phyloP scores from a whole-genome alignment of 64 coral and sea anemone genomes.

The Dendronephthya gigantea region DNA sequence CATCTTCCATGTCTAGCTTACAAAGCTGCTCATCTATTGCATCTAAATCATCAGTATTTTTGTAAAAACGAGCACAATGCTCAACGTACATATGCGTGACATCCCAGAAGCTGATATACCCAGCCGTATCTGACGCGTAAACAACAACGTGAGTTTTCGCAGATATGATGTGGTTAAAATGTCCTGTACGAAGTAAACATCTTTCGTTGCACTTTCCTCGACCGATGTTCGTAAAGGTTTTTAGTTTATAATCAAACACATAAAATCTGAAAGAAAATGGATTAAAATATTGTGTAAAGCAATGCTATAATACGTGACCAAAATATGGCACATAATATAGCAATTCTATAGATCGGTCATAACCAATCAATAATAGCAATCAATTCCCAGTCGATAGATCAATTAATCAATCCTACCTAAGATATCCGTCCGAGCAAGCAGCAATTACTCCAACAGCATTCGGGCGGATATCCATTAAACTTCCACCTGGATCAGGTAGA shows the following conservation, averaged over 20 bases:
- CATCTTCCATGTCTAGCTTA: too few species aligned
- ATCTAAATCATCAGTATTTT: not conserved
- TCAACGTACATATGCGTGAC: slow-evolving; percentile 42
- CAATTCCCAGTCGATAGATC: not conserved
- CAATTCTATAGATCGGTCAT: not conserved
- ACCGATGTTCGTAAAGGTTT: slow-evolving; percentile 42
- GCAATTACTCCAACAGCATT: slow-evolving; percentile 52
- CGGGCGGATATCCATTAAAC: slow-evolving; percentile 21
- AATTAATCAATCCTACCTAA: slow-evolving; percentile 38
- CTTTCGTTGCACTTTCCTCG: slow-evolving; percentile 59
- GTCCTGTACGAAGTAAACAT: slow-evolving; percentile 53
- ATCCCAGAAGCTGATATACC: slow-evolving; percentile 67
- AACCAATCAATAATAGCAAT: not conserved
- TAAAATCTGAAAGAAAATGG: slow-evolving; percentile 30
- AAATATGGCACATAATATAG: not conserved
- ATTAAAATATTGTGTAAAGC: slow-evolving; percentile 24
- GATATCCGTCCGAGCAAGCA: slow-evolving; percentile 80
- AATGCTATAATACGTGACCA: not conserved
- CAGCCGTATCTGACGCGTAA: slow-evolving; percentile 79
- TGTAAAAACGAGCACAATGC: not conserved
- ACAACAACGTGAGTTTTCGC: slow-evolving; percentile 33
- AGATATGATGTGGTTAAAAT: slow-evolving; percentile 17
- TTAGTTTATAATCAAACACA: slow-evolving; percentile 28
- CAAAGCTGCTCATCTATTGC: too few species aligned
- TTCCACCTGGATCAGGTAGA: not conserved